Evolutionary conservation across 1,140 invertebrate species (phyloP).

Genomic region (Hypothenemus hampei): DNA sequence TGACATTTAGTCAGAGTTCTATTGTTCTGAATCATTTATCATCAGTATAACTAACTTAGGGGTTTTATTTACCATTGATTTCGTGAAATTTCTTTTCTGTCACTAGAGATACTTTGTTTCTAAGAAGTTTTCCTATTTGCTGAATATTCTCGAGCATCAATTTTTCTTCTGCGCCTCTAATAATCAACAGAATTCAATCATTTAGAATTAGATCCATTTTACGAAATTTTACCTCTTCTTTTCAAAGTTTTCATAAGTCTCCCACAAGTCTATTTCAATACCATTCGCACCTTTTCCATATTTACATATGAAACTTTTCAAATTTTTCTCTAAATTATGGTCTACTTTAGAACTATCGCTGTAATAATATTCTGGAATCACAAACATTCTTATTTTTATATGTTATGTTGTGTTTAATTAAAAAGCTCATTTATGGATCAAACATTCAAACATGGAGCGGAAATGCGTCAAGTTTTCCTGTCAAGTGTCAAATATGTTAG

Average conservation of each 20-base stretch:
- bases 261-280: neutral
- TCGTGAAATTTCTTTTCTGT: constrained; percentile 6
- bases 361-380: too few species aligned
- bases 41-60: too few species aligned
- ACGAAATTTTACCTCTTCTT: neutral
- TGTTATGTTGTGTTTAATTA: too few species aligned
- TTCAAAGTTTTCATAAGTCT: neutral
- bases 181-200: too few species aligned
- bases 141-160: neutral
- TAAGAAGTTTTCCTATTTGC: neutral
- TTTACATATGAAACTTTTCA: constrained; percentile 8
- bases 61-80: constrained; percentile 10
- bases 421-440: constrained; percentile 21
- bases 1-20: neutral
- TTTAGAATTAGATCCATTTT: neutral
- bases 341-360: too few species aligned
- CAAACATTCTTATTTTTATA: too few species aligned
- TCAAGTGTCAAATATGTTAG: neutral
- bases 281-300: neutral
- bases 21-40: neutral
- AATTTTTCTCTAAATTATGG: constrained; percentile 30
- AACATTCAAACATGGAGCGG: too few species aligned
- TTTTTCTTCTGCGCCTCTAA: neutral
- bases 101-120: constrained; percentile 2
- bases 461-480: neutral